phyloP scores from a whole-genome alignment of 1,140 invertebrate genomes.

The Caenorhabditis latens region DNA sequence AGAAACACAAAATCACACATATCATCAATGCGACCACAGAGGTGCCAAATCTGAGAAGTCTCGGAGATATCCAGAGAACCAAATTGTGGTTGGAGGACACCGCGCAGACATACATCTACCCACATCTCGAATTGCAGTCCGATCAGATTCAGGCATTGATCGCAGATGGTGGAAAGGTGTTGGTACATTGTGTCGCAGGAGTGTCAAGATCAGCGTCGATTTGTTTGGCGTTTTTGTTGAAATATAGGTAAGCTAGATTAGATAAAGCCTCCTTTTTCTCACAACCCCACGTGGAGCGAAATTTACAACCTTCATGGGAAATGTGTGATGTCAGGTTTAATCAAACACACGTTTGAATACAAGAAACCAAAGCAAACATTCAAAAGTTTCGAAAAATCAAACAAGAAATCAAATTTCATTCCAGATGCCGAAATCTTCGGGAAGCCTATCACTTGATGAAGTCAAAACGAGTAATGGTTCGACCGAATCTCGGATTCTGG shows the following conservation, averaged over 20 bases:
- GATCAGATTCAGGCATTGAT: constrained; percentile 80
- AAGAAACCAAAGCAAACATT: too few relatives aligned
- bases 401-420: neutral
- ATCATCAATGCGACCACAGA: constrained; percentile 88
- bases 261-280: neutral
- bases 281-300: neutral
- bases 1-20: constrained; percentile 80
- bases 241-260: constrained; percentile 81
- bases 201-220: constrained; percentile 87
- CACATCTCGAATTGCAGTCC: constrained; percentile 84
- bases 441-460: constrained; percentile 79
- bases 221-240: constrained; percentile 89
- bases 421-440: constrained; percentile 82
- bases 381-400: too few relatives aligned
- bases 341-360: too few relatives aligned
- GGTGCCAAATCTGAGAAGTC: constrained; percentile 81
- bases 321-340: too few relatives aligned
- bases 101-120: constrained; percentile 82
- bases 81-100: constrained; percentile 83
- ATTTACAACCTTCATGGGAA: too few relatives aligned
- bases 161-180: constrained; percentile 81
- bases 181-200: constrained; percentile 91
- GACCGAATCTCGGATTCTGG: constrained; percentile 92
- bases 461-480: constrained; percentile 83
- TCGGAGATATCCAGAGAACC: constrained; percentile 81